These are phyloP conservation scores for Sphaerodactylus townsendi DNA, from an alignment of 2,113 vertebrate genomes.

Conservation along the genomic window DNA sequence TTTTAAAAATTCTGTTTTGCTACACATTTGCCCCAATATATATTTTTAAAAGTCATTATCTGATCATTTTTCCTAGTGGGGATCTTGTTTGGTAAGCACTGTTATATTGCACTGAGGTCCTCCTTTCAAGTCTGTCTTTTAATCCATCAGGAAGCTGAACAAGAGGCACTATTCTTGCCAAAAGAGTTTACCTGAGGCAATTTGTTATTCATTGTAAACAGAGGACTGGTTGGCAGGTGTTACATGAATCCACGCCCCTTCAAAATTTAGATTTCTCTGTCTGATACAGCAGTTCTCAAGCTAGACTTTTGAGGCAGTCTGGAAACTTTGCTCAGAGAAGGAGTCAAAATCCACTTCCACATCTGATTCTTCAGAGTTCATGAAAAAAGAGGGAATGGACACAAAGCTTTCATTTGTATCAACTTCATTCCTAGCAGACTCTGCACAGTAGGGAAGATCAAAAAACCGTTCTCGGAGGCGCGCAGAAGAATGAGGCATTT, in stretches of 20 bases:
- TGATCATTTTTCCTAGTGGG: not conserved
- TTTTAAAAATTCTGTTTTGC: constrained; percentile 1
- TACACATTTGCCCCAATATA: not conserved
- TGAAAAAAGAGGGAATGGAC: constrained; percentile 34
- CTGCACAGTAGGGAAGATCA: constrained; percentile 66
- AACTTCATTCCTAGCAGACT: constrained; percentile 23
- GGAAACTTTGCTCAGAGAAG: constrained; percentile 64
- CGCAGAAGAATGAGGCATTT: constrained; percentile 65
- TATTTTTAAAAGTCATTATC: not conserved
- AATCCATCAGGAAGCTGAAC: not conserved
- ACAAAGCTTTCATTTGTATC: not conserved
- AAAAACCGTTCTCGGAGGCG: constrained; percentile 77
- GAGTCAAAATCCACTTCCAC: constrained; percentile 57
- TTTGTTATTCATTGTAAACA: constrained; percentile 59
- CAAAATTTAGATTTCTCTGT: constrained; percentile 20
- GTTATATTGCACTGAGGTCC: not conserved
- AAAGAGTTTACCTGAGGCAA: constrained; percentile 50
- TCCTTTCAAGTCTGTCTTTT: not conserved
- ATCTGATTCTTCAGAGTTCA: constrained; percentile 43
- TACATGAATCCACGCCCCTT: constrained; percentile 8
- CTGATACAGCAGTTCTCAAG: constrained; percentile 1
- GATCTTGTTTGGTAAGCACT: not conserved
- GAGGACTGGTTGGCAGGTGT: constrained; percentile 38
- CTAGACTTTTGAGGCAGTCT: constrained; percentile 62
- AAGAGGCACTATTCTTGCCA: constrained; percentile 20